A percentile compares a stretch with the other conserved stretches of the same genome.
Evolutionary conservation across 2,797 vertebrate genomes (phyloP).

Genomic region (Allobates femoralis): DNA sequence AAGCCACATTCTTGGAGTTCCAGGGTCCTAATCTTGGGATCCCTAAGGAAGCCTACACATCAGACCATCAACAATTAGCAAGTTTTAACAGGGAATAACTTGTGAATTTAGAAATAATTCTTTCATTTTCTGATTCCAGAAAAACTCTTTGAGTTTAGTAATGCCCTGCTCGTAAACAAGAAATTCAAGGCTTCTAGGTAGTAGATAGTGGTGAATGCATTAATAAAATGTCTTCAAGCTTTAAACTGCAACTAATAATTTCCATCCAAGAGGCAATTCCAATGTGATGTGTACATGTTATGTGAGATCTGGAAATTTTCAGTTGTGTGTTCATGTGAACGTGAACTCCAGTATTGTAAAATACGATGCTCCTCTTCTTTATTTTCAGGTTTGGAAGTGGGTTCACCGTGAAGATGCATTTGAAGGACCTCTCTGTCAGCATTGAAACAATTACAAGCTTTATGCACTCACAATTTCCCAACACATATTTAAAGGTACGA

Average conservation of each 20-base stretch:
- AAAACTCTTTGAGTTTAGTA: neutral
- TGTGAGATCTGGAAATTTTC: slow-evolving; percentile 39
- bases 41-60: no score
- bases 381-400: slow-evolving; percentile 89
- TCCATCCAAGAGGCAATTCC: neutral
- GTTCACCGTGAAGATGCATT: slow-evolving; percentile 97
- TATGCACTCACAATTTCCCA: slow-evolving; percentile 90
- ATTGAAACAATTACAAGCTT: slow-evolving; percentile 85
- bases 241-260: neutral
- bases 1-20: no score
- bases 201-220: neutral
- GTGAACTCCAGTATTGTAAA: neutral
- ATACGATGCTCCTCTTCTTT: slow-evolving; percentile 6
- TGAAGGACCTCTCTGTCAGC: slow-evolving; percentile 79
- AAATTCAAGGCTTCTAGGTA: neutral
- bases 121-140: no score
- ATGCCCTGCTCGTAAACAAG: neutral
- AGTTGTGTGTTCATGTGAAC: neutral
- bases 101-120: no score
- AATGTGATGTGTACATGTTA: neutral
- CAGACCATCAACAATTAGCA: no score
- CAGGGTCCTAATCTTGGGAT: no score
- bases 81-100: no score
- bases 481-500: slow-evolving; percentile 90
- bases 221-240: neutral